Conservation (phyloP, 2,888 invertebrate species). For the Tholera decimalis region DNA sequence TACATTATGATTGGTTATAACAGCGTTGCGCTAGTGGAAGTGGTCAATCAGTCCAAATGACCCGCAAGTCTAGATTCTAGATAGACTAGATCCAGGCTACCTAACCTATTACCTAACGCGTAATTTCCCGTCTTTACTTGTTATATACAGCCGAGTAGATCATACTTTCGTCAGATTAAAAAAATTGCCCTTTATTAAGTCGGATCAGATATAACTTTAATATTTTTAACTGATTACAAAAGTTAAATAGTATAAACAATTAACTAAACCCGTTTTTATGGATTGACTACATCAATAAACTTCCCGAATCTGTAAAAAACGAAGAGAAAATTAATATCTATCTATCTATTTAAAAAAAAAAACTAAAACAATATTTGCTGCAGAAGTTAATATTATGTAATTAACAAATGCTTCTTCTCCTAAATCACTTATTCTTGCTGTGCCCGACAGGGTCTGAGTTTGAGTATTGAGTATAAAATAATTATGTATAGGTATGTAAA, state of each 20-base stretch:
- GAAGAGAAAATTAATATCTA: too few species aligned
- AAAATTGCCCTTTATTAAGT: background rate
- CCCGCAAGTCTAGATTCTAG: constrained; percentile 85
- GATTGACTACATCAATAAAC: too few species aligned
- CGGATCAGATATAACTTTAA: background rate
- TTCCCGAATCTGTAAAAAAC: too few species aligned
- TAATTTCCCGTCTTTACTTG: constrained; percentile 64
- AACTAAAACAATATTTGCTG: too few species aligned
- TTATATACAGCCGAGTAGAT: constrained; percentile 14
- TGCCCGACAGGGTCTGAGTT: too few species aligned
- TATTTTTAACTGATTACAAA: background rate
- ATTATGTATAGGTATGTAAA: background rate
- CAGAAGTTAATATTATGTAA: too few species aligned
- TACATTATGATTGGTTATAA: constrained; percentile 76
- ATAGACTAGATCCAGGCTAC: constrained; percentile 75
- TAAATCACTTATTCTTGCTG: too few species aligned
- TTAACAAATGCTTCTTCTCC: too few species aligned
- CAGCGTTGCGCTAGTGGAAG: constrained; percentile 80
- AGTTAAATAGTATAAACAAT: background rate
- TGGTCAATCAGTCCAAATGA: constrained; percentile 87
- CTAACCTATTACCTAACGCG: constrained; percentile 70
- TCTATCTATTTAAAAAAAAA: too few species aligned
- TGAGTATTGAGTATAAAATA: background rate
- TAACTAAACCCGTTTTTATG: background rate
- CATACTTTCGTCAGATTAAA: background rate